Evolutionary conservation across 1,140 invertebrate species (phyloP), one percentile per base, ranked within the genome.

Genomic region (Matsumurasca onukii): DNA sequence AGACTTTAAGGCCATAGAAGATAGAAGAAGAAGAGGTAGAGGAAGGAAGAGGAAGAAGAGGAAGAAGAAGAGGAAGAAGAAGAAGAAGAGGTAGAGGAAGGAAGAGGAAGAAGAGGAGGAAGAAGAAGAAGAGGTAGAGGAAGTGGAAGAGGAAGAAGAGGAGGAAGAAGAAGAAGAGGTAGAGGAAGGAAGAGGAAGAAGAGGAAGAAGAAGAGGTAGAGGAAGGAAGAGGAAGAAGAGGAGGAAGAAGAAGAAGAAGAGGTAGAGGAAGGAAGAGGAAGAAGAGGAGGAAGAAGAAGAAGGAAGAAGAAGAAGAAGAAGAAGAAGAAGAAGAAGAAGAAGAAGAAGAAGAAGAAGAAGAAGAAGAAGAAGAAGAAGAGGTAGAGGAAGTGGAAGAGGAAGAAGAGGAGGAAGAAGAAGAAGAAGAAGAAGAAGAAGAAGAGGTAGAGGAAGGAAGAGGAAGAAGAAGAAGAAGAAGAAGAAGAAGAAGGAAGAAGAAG

Each of bases 371-470:
- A 13, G 17, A 55, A 29, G 1, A 55, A 13, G 13, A 55, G 52
- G 17, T 27, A 29, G 2, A 55, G 17, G 17, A 55, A 17, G 12
- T 27, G 45, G n/a, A 15, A n/a, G n/a, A 48, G 45, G 45, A 48
- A n/a, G n/a, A 48, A 15, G 45, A 48, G 45, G 45, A 15, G 13
- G 45, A 15, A 51, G 15, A 12, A 55, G 52, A 29, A 55, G 52
- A 55, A 55, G 29, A 29, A 55, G 3, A 9, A 55, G 52, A 55
- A 55, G 52, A 27, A 5, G 2, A 55, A 29, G 52, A 24, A 24
- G 25, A 55, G 25, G 24, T 55, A 55, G 52, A 29, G 52, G 29
- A 55, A 55, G 24, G 29, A 55, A n/a, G n/a, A n/a, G n/a, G n/a
- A n/a, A n/a, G n/a, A n/a, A n/a, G n/a, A n/a, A n/a, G n/a, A n/a